phyloP scores from a whole-genome alignment of 2,113 vertebrate species.

The Xerus inauris region DNA sequence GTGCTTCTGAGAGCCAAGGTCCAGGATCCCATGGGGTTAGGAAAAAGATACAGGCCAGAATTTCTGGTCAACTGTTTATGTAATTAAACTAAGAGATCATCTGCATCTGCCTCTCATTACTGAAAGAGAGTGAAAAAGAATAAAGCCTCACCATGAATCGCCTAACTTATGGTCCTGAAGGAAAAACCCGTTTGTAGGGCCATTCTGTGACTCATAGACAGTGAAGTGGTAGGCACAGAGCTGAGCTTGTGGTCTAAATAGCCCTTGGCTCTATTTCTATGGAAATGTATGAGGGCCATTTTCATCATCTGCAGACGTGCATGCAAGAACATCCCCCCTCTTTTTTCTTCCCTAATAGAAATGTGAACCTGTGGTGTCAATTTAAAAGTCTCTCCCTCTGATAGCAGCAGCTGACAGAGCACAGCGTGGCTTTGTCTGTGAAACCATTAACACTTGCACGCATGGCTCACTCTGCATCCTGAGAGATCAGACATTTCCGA shows the following conservation, averaged over 20 bases:
- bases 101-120: constrained; percentile 63
- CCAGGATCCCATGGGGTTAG: background rate
- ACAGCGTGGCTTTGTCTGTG: constrained; percentile 24
- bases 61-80: constrained; percentile 61
- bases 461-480: background rate
- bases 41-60: constrained; percentile 19
- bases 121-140: background rate
- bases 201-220: constrained; percentile 60
- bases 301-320: constrained; percentile 68
- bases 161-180: constrained; percentile 65
- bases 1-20: background rate
- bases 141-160: background rate
- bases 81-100: constrained; percentile 72
- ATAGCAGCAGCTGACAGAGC: background rate
- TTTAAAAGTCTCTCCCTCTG: constrained; percentile 37
- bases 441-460: background rate
- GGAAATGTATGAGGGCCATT: constrained; percentile 67
- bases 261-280: constrained; percentile 65
- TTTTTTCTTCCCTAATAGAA: constrained; percentile 15
- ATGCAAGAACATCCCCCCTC: constrained; percentile 40
- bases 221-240: constrained; percentile 22
- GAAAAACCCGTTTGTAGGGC: constrained; percentile 28
- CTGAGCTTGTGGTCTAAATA: constrained; percentile 41
- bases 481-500: background rate
- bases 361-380: constrained; percentile 36